These are phyloP conservation scores for Albula goreensis DNA, from an alignment of 2,113 vertebrate genomes.

Conservation along the genomic window DNA sequence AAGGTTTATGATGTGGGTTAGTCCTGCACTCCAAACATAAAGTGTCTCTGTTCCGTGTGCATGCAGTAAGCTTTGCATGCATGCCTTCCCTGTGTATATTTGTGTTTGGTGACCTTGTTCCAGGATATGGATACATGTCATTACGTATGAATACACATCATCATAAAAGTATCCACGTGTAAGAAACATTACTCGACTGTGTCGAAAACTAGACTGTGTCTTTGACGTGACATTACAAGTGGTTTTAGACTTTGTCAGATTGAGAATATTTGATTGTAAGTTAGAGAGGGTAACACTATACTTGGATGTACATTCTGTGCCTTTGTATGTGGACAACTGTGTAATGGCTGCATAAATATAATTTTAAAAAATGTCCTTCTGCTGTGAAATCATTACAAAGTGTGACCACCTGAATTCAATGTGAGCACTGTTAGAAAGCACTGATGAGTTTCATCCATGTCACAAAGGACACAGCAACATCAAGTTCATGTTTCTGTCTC, in stretches of 20 bases:
- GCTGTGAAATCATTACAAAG: not conserved
- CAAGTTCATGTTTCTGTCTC: constrained; percentile 19
- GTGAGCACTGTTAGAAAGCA: not conserved
- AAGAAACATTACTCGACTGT: not conserved
- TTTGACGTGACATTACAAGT: not conserved
- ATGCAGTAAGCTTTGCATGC: not conserved
- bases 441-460: not conserved
- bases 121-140: not conserved
- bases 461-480: not conserved
- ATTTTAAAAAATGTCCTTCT: no score
- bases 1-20: not conserved
- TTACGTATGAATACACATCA: not conserved
- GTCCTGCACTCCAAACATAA: not conserved
- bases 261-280: not conserved
- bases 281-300: not conserved
- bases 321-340: not conserved
- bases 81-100: not conserved
- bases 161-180: not conserved
- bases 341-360: not conserved
- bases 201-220: not conserved
- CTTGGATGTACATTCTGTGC: not conserved
- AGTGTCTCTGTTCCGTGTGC: not conserved
- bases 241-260: not conserved
- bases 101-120: not conserved
- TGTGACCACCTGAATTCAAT: not conserved